Conservation (phyloP, 2,797 vertebrate genomes). For the Helarctos malayanus region DNA sequence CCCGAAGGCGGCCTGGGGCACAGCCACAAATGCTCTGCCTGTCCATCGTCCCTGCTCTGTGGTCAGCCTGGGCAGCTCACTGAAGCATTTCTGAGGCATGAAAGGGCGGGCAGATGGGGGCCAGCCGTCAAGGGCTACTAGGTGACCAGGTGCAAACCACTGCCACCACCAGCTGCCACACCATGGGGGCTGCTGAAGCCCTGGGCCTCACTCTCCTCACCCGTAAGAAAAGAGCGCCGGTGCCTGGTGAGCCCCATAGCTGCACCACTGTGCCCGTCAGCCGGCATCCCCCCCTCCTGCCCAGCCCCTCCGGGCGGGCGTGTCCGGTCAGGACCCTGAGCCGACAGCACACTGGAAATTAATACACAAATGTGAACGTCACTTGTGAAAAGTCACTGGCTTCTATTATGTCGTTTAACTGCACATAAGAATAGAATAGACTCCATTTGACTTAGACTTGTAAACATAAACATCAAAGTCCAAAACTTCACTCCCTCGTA, state of each 20-base stretch:
- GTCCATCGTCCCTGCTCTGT: neutral
- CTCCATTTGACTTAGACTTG: neutral
- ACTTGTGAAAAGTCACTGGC: neutral
- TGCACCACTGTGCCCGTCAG: neutral
- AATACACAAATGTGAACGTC: neutral
- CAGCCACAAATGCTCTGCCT: neutral
- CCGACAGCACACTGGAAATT: neutral
- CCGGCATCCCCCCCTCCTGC: neutral
- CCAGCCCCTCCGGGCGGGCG: neutral
- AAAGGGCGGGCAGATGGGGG: fast-evolving
- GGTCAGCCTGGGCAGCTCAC: neutral
- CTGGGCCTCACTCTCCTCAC: neutral
- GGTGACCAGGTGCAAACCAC: neutral
- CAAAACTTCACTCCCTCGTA: neutral
- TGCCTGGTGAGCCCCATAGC: neutral
- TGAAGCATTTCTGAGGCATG: fast-evolving
- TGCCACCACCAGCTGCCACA: neutral
- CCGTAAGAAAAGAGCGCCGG: neutral
- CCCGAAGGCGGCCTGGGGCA: neutral
- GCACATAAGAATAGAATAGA: neutral
- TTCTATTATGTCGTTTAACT: neutral
- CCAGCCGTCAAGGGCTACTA: neutral
- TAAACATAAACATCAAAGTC: neutral
- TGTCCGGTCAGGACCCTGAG: neutral
- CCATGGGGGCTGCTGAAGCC: fast-evolving